Percentiles rank a stretch among this genome's conserved stretches.
Conservation (phyloP, 2,113 vertebrate species). For the Acrocephalus kingi region DNA sequence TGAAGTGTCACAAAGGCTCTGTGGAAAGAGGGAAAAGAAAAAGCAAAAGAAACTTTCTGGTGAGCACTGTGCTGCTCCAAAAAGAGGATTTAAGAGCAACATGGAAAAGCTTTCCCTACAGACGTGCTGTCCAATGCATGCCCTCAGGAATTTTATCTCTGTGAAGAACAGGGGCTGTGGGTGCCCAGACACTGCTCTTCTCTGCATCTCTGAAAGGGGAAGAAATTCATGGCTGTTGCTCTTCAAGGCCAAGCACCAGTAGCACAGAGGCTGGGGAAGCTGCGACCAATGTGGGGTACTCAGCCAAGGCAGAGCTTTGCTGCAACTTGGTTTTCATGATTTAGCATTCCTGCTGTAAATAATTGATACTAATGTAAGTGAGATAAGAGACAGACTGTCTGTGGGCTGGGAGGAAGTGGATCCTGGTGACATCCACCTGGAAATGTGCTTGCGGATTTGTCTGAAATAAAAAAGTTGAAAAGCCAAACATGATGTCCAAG, state of each 20-base stretch:
- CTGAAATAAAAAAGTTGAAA: neutral
- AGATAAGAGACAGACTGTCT: slow-evolving; percentile 63
- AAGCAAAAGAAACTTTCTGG: neutral
- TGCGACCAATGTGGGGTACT: neutral
- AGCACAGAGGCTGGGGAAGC: neutral
- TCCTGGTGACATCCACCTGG: slow-evolving; percentile 47
- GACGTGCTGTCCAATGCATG: fast-evolving
- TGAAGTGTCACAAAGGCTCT: neutral
- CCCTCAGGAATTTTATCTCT: neutral
- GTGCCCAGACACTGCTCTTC: neutral
- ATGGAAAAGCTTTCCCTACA: neutral
- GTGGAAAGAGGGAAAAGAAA: neutral
- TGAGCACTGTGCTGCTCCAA: neutral
- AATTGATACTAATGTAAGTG: slow-evolving; percentile 45
- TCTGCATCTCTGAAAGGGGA: neutral
- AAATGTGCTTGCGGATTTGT: slow-evolving; percentile 26
- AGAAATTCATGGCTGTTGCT: neutral
- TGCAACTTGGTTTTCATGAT: slow-evolving; percentile 3
- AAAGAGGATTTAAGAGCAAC: neutral
- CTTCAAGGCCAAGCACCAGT: neutral
- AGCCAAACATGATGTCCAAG: neutral
- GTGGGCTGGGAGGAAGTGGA: slow-evolving; percentile 30
- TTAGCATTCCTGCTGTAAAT: slow-evolving; percentile 38
- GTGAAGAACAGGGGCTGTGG: fast-evolving
- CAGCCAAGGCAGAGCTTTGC: neutral